A percentile compares a stretch with the other conserved stretches of the same genome.
Evolutionary conservation across 1,140 invertebrate genomes (phyloP).

Genomic region (Hormaphis cornu): DNA sequence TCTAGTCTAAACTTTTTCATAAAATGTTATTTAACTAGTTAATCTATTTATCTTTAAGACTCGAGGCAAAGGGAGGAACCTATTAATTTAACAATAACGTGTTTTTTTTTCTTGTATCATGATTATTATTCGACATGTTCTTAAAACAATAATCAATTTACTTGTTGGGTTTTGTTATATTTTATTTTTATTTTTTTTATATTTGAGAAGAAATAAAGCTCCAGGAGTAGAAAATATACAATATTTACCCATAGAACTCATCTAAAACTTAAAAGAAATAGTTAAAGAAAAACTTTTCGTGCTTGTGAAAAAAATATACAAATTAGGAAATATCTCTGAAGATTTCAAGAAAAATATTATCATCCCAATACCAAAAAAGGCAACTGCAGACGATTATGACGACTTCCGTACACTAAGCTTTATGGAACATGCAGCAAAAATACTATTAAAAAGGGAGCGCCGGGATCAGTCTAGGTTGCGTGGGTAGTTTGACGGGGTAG

Average conservation of each 20-base stretch:
- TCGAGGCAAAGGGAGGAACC: too few species aligned
- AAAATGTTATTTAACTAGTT: too few species aligned
- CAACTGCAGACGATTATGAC: background rate
- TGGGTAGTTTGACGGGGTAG: too few species aligned
- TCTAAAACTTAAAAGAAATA: background rate
- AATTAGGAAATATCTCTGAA: background rate
- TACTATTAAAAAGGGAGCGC: background rate
- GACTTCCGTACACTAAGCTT: background rate
- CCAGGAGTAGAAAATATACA: background rate
- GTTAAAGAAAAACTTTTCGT: background rate
- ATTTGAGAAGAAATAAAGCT: background rate
- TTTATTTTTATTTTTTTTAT: too few species aligned
- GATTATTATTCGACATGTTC: too few species aligned
- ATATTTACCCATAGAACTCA: background rate
- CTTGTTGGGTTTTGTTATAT: too few species aligned
- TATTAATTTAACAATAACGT: too few species aligned
- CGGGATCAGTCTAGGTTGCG: too few species aligned
- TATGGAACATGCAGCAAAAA: background rate
- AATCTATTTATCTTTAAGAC: too few species aligned
- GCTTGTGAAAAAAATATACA: background rate
- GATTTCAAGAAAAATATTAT: background rate
- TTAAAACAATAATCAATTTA: too few species aligned
- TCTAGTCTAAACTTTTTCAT: too few species aligned
- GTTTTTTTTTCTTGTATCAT: too few species aligned
- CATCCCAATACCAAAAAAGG: background rate